A percentile compares a stretch with the other conserved stretches of the same genome.
Conservation (phyloP, 2,797 vertebrate genomes). For the Ciconia nigra region DNA sequence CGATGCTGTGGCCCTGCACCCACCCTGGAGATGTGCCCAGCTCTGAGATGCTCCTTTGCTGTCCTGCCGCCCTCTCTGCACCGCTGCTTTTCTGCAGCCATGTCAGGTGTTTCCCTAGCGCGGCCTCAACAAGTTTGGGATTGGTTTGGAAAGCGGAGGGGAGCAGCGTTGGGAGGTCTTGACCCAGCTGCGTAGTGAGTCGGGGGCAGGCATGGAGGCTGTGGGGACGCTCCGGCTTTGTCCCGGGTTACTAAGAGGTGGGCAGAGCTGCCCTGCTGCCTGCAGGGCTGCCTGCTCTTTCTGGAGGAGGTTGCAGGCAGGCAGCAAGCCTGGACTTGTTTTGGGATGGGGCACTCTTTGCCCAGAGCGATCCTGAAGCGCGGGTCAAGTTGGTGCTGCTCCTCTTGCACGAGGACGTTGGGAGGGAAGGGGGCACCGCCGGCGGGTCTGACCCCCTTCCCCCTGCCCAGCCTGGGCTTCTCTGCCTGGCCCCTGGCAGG, state of each 20-base stretch:
- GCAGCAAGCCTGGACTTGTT: not conserved
- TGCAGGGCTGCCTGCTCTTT: not conserved
- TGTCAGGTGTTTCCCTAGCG: not conserved
- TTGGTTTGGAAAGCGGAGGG: not conserved
- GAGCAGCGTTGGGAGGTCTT: not conserved
- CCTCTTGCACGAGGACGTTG: not conserved
- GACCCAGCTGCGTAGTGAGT: not conserved
- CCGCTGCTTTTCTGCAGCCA: not conserved
- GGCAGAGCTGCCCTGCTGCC: not conserved
- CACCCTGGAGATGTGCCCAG: not conserved
- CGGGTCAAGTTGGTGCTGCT: not conserved
- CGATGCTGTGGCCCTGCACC: not conserved
- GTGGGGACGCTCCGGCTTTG: not conserved
- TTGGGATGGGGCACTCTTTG: not conserved
- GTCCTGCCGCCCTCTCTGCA: rapidly evolving
- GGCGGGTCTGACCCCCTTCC: not conserved
- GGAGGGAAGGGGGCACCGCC: not conserved
- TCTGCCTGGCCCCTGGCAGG: not conserved
- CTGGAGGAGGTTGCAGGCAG: not conserved
- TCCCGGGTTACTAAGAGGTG: not conserved
- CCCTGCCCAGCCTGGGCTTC: not conserved
- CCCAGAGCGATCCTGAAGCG: not conserved
- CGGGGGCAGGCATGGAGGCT: rapidly evolving
- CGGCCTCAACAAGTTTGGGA: not conserved
- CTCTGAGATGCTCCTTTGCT: not conserved